Percentiles rank a stretch among this genome's conserved stretches.
These are phyloP conservation scores for Gymnodraco acuticeps DNA, from an alignment of 2,797 vertebrate species.

Conservation along the genomic window DNA sequence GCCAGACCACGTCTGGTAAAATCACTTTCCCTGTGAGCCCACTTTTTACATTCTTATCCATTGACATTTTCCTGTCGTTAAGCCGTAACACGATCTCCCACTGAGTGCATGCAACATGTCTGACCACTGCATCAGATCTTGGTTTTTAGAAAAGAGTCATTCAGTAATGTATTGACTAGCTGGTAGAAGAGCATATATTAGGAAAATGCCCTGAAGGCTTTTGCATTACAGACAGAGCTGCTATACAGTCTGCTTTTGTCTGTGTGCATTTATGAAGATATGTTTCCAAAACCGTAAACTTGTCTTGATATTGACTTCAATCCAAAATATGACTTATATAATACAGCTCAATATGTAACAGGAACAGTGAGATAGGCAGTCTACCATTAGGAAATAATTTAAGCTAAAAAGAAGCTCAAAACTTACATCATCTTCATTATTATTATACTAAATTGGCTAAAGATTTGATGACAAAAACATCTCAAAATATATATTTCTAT, in stretches of 20 bases:
- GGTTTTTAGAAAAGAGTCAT: conserved; percentile 45
- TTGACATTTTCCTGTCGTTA: conserved; percentile 89
- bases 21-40: conserved; percentile 82
- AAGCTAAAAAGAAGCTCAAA: neutral
- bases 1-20: conserved; percentile 88
- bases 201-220: conserved; percentile 77
- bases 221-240: conserved; percentile 50
- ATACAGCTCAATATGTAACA: neutral
- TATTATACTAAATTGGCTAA: neutral
- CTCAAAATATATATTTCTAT: neutral
- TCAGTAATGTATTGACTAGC: conserved; percentile 47
- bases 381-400: neutral
- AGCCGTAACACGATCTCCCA: conserved; percentile 84
- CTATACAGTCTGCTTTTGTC: conserved; percentile 33
- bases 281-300: conserved; percentile 29
- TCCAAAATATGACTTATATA: conserved; percentile 24
- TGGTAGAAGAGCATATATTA: conserved; percentile 67
- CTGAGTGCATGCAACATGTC: conserved; percentile 82
- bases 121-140: conserved; percentile 74
- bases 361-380: neutral
- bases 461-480: neutral
- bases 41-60: conserved; percentile 86
- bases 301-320: conserved; percentile 7
- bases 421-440: neutral
- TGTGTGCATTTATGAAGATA: conserved; percentile 41